Conservation (phyloP, 2,113 vertebrate genomes). For the Macrotus californicus region DNA sequence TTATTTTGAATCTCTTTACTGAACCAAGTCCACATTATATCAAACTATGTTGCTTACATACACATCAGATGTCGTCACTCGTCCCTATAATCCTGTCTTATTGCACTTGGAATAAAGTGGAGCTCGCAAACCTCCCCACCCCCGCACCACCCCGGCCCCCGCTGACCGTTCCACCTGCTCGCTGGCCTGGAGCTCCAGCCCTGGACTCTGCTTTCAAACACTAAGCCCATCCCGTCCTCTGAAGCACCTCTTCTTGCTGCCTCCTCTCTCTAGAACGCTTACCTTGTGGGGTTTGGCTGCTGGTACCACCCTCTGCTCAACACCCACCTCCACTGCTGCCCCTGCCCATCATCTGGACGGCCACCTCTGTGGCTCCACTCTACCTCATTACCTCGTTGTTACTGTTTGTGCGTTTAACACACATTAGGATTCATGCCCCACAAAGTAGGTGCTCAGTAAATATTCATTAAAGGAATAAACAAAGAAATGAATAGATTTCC, state of each 20-base stretch:
- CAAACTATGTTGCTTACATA: background rate
- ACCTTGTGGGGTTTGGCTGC: background rate
- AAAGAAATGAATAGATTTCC: background rate
- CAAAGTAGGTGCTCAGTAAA: background rate
- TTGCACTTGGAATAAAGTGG: background rate
- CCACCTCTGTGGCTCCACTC: background rate
- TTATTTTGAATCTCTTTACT: background rate
- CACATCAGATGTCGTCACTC: background rate
- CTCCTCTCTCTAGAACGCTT: background rate
- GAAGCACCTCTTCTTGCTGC: background rate
- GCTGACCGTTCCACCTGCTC: rapidly evolving
- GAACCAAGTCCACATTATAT: background rate
- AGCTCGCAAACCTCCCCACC: background rate
- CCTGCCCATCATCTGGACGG: background rate
- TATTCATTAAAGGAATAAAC: background rate
- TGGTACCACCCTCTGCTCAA: background rate
- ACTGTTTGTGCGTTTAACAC: background rate
- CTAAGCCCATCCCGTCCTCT: background rate
- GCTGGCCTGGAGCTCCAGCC: rapidly evolving
- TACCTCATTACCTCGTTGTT: background rate
- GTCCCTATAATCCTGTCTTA: background rate
- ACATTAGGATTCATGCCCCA: background rate
- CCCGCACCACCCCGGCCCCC: background rate
- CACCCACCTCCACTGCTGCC: background rate
- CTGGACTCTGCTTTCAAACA: background rate